Evolutionary conservation across 2,797 vertebrate species (phyloP).

Genomic region (Syndactyla subalaris): DNA sequence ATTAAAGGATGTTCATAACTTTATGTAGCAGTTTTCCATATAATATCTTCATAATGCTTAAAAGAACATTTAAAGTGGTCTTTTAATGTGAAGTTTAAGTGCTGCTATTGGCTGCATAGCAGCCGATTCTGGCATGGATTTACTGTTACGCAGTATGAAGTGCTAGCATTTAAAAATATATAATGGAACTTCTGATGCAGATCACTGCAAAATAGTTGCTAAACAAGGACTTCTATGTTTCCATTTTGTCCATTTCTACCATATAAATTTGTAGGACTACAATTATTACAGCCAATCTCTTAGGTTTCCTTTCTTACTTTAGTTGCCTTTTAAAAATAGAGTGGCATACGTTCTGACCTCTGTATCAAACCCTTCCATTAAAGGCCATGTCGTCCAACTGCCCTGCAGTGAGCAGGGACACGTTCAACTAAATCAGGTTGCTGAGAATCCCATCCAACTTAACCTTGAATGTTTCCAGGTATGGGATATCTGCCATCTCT

Average conservation of each 20-base stretch:
- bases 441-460: neutral
- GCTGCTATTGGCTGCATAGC: neutral
- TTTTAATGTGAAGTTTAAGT: neutral
- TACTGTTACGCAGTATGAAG: neutral
- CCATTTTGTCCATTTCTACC: neutral
- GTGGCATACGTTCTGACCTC: neutral
- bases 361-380: neutral
- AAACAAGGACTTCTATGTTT: neutral
- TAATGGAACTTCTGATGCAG: neutral
- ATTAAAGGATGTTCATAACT: neutral
- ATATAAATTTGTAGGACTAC: neutral
- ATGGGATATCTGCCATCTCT: neutral
- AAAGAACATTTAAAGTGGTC: neutral
- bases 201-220: neutral
- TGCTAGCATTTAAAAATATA: neutral
- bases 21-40: neutral
- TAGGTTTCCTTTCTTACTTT: neutral
- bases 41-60: neutral
- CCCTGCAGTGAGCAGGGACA: neutral
- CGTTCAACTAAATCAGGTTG: neutral
- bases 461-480: neutral
- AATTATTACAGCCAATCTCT: neutral
- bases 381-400: neutral
- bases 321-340: neutral
- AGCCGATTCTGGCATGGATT: neutral